Base-by-base conservation (phyloP, 2,888 invertebrate species). In the Ariolimax columbianus region DNA sequence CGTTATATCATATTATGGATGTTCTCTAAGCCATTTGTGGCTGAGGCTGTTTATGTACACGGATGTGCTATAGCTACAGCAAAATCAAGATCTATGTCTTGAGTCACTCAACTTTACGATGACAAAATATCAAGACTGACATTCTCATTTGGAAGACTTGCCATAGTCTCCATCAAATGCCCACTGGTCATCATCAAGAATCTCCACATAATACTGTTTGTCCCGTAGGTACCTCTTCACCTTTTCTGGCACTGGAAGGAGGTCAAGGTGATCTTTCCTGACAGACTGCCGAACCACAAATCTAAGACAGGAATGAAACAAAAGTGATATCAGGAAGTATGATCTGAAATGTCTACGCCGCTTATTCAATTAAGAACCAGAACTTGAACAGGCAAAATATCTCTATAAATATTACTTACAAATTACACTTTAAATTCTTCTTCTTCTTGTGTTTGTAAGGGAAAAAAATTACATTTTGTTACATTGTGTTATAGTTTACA, bases 221-320 rank as follows among this genome's bases (percentile, higher is more conserved):
- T 94, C 92, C 70, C 91, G 88, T 78, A 94, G 89, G 89, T 94
- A 94, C 40, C 91, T 88, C 86, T 93, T 93, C 55, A 94, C 89
- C 55, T 91, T 87, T 85, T 96, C 96, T 87, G 95, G 95, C 51
- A 97, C 95, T 77, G 96, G 96, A 91, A 97, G 94, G 89, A 95
- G 95, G 85, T 96, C 95, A 89, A 97, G 96, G 92, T 96, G 96
- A 91, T 96, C 96, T 83, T 96, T 94, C 89, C 96, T 95, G 68
- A 96, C 96, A 90, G 95, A 95, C 89, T 96, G 96, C 88, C 96
- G 95, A 89, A 97, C 96, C 36, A 96, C 96, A 91, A 96, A 97
- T 66, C 97, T 95, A 91, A 68, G n/a, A 33, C 38, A 70, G n/a
- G n/a, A 30, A n/a, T n/a, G n/a, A 40, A 78, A 43, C 36, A 6